Base-by-base conservation (phyloP, 2,888 invertebrate genomes). In the Apotomis capreana region DNA sequence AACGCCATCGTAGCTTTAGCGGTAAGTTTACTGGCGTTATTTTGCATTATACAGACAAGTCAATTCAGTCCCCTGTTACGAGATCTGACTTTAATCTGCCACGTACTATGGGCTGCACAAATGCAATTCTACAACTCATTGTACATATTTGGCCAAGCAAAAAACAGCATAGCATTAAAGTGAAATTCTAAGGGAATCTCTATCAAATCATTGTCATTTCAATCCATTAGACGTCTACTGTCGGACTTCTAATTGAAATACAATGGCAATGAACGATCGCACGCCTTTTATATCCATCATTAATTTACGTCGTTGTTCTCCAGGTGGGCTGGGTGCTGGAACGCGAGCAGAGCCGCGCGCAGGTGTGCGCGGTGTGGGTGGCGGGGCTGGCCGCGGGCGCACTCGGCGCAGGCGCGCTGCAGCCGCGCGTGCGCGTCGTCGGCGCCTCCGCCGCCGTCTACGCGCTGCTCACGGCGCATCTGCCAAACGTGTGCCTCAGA, bases 391-490 rank as follows among this genome's bases (percentile, higher is more conserved):
- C 95, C 59, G 96, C 95, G 64, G 97, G 96, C 76, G 95, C 97
- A 49, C 89, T 97, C 74, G 96, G 96, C 59, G 96, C 96, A 0
- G 95, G 96, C 40, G 95, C 96, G 70, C 93, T 97, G 81, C 96
- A 97, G 86, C 96, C 96, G 40, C 92, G 93, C 74, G 95, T 96
- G 74, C 95, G 95, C 80, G 95, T 98, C 78, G 96, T 97, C 62
- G 98, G 98, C 26, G 97, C 98, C 52, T 98, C 98, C 0, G 98
- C 97, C 0, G 98, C 98, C 6, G 97, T 98, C 69, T 98, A 98
- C 87, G 97, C 97, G 37, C 91, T 98, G 77, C 94, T 98, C 74
- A 96, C 97, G 65, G 97, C 98, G 75, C 97, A 98, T 87, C 92
- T 98, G 70, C 95, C 98, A 64, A 97, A 98, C 89, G 95, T 98